Base-by-base conservation (phyloP, 2,113 vertebrate genomes). In the Pluvianellus socialis region DNA sequence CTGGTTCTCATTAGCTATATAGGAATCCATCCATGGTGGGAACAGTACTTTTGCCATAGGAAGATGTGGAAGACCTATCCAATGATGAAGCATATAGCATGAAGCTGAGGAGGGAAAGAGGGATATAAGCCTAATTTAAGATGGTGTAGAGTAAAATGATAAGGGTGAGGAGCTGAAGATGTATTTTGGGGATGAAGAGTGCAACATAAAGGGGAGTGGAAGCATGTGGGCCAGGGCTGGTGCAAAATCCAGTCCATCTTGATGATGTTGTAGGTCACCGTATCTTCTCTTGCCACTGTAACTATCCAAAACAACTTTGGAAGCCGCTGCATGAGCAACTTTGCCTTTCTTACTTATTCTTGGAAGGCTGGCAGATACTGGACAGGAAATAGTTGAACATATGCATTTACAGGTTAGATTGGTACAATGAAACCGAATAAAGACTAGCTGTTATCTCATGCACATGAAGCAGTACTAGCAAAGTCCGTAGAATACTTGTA, bases 221-320 rank as follows among this genome's bases (percentile, higher is more conserved):
- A 56, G 5, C 2, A 3, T 44, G n/a, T 22, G 35, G 8, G 44
- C 44, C 24, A 30, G 42, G 56, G 32, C n/a, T 62, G 16, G 9
- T 74, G 33, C 33, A 80, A 70, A 90, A 56, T 56, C 16, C 55
- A 68, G 42, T 10, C 53, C 24, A 7, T 49, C 40, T 53, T 73
- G 26, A 49, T 53, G 24, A 8, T 42, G 30, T 8, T 38, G 5
- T 9, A 14, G 49, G 32, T 63, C 0, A 0, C 8, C 1, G 1
- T 68, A 12, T 38, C 15, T 62, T 53, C 22, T 56, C 40, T 56
- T 68, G 26, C 35, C 14, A 13, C 35, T 52, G 23, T 45, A 58
- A 52, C 50, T 40, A 32, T n/a, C 23, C 27, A 86, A 70, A 79
- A 28, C 19, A 44, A 80, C 24, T 50, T 42, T n/a, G n/a, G 33